Evolutionary conservation across 2,888 invertebrate species (phyloP).

Genomic region (Mallateleia sp.): DNA sequence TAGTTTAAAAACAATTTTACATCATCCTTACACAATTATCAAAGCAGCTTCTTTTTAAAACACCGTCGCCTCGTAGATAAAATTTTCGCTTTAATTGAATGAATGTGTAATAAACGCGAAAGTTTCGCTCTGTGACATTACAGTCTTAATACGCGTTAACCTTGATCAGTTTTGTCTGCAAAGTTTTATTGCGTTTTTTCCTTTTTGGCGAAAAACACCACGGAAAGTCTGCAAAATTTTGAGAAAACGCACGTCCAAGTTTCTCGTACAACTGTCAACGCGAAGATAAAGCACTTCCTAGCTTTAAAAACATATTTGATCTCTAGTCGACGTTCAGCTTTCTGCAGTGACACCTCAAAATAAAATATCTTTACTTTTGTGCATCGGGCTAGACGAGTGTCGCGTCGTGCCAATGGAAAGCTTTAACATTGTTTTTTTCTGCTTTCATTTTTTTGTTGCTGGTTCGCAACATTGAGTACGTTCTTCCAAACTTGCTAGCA

Average conservation of each 20-base stretch:
- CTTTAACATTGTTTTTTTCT: constrained; percentile 45
- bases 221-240: constrained; percentile 45
- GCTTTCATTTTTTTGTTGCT: constrained; percentile 20
- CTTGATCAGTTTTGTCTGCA: constrained; percentile 69
- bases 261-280: constrained; percentile 58
- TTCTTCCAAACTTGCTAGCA: constrained; percentile 54
- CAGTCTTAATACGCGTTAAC: constrained; percentile 62
- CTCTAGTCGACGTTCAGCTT: constrained; percentile 67
- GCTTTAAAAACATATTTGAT: constrained; percentile 71
- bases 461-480: constrained; percentile 52
- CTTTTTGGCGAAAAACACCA: background rate
- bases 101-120: constrained; percentile 49
- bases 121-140: constrained; percentile 38
- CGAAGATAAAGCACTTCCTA: constrained; percentile 63
- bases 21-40: constrained; percentile 44
- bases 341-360: constrained; percentile 64
- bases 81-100: constrained; percentile 59
- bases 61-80: constrained; percentile 15
- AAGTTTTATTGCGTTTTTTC: constrained; percentile 59
- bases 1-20: constrained; percentile 14
- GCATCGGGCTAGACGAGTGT: constrained; percentile 53
- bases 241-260: constrained; percentile 61
- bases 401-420: constrained; percentile 60
- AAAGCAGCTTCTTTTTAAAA: constrained; percentile 39
- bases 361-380: constrained; percentile 65